A percentile compares a stretch with the other conserved stretches of the same genome.
These are phyloP conservation scores for Drosophila neutralis DNA, from an alignment of 2,888 invertebrate genomes.

Conservation along the genomic window DNA sequence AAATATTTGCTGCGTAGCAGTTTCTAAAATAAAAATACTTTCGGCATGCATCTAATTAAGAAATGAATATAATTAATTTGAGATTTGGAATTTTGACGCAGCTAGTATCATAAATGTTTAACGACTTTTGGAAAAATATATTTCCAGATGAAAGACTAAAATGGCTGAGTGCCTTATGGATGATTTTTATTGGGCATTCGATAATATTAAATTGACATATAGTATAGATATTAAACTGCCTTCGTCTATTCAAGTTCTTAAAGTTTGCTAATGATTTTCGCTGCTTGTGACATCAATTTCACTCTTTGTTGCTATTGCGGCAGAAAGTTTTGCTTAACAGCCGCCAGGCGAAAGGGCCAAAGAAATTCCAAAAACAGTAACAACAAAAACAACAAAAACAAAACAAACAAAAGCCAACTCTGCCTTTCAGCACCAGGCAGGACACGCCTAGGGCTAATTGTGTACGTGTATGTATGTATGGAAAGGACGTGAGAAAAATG, in stretches of 20 bases:
- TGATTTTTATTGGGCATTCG: not conserved
- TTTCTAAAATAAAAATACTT: slow-evolving; percentile 9
- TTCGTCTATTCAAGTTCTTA: not conserved
- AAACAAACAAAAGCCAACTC: slow-evolving; percentile 37
- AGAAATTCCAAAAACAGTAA: slow-evolving; percentile 7
- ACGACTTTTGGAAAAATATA: not conserved
- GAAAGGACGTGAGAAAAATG: slow-evolving; percentile 11
- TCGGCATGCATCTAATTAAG: not conserved
- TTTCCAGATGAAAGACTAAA: not conserved
- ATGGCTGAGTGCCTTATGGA: not conserved
- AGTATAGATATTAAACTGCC: not conserved
- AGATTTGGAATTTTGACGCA: not conserved
- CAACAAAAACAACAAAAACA: not conserved
- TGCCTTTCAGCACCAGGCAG: slow-evolving; percentile 49
- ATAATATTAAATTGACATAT: not conserved
- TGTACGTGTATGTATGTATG: slow-evolving; percentile 38
- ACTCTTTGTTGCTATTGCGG: slow-evolving; percentile 9
- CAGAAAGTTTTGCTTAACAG: slow-evolving; percentile 8
- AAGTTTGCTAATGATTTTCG: slow-evolving; percentile 35
- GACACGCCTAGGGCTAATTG: slow-evolving; percentile 75
- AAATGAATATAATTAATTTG: not conserved
- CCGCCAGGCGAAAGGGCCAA: slow-evolving; percentile 8
- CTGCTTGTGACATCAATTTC: slow-evolving; percentile 30
- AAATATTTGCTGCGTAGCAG: slow-evolving; percentile 21
- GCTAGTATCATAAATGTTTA: not conserved